Percentiles rank a stretch among this genome's conserved stretches.
Evolutionary conservation across 2,888 invertebrate genomes (phyloP).

Genomic region (Brenthis ino): DNA sequence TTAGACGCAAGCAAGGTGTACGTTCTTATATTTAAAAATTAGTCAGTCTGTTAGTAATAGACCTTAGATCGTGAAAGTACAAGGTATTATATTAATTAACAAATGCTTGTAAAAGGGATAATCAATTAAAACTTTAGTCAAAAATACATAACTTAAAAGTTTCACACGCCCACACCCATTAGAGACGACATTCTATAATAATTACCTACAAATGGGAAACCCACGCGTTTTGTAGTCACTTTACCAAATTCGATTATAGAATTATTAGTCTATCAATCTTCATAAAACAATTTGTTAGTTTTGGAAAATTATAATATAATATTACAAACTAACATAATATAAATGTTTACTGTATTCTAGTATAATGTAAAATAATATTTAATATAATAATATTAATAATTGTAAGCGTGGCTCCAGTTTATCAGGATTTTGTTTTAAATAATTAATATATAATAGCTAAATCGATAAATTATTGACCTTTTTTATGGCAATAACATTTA

Average conservation of each 20-base stretch:
- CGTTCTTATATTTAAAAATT: too few species aligned
- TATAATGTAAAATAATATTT: too few species aligned
- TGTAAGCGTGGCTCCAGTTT: too few species aligned
- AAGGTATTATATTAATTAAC: not conserved
- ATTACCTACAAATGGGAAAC: constrained; percentile 36
- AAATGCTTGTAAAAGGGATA: not conserved
- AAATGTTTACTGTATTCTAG: not conserved
- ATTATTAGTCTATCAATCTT: constrained; percentile 37
- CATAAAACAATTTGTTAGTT: constrained; percentile 27
- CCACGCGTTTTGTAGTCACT: constrained; percentile 31
- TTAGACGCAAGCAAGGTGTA: too few species aligned
- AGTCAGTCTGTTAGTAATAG: too few species aligned
- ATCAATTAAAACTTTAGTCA: constrained; percentile 19
- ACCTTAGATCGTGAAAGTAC: too few species aligned
- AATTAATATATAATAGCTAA: too few species aligned
- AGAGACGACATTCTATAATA: constrained; percentile 26
- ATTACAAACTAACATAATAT: not conserved
- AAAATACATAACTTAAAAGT: constrained; percentile 19
- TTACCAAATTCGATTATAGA: constrained; percentile 32
- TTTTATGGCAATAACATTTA: too few species aligned
- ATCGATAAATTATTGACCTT: too few species aligned
- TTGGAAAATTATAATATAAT: too few species aligned
- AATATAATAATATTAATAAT: too few species aligned
- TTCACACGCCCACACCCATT: constrained; percentile 35
- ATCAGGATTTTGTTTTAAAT: too few species aligned